These are phyloP conservation scores for Drosophila atripex DNA, from an alignment of 2,888 invertebrate species.

Conservation along the genomic window DNA sequence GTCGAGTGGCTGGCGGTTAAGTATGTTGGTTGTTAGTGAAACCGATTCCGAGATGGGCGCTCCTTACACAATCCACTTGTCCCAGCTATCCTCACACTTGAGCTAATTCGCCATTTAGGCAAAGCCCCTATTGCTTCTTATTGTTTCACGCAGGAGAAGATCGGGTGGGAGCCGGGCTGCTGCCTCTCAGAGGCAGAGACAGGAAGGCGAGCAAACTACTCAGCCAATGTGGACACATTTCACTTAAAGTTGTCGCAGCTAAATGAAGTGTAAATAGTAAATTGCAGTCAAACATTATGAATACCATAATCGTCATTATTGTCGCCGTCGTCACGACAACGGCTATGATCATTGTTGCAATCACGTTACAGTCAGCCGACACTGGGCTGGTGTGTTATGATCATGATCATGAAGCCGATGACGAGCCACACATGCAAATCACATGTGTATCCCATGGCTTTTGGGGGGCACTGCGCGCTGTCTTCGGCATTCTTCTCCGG, in stretches of 20 bases:
- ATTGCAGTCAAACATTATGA: slow-evolving; percentile 75
- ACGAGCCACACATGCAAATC: slow-evolving; percentile 76
- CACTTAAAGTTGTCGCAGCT: slow-evolving; percentile 75
- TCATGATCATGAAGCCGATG: slow-evolving; percentile 66
- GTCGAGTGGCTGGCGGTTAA: slow-evolving; percentile 18
- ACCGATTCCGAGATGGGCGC: slow-evolving; percentile 26
- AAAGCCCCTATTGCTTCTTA: slow-evolving; percentile 30
- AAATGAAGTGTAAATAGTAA: slow-evolving; percentile 80
- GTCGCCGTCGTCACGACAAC: slow-evolving; percentile 30
- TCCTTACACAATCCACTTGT: slow-evolving; percentile 48
- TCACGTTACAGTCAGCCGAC: slow-evolving; percentile 32
- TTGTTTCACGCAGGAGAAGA: slow-evolving; percentile 30
- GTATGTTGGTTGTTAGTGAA: slow-evolving; percentile 5
- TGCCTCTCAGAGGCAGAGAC: slow-evolving; percentile 8
- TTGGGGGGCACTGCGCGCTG: too few relatives aligned
- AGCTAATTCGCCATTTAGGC: slow-evolving; percentile 62
- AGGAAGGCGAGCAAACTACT: slow-evolving; percentile 52
- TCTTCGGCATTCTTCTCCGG: not conserved
- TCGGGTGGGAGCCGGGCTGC: slow-evolving; percentile 10
- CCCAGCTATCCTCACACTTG: slow-evolving; percentile 36
- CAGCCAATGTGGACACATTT: slow-evolving; percentile 75
- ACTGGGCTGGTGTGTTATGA: slow-evolving; percentile 40
- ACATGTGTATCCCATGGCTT: slow-evolving; percentile 69
- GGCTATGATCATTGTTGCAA: slow-evolving; percentile 45
- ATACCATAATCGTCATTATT: slow-evolving; percentile 55